A percentile compares a stretch with the other conserved stretches of the same genome.
Conservation (phyloP, 2,113 vertebrate genomes). For the Morone chrysops region DNA sequence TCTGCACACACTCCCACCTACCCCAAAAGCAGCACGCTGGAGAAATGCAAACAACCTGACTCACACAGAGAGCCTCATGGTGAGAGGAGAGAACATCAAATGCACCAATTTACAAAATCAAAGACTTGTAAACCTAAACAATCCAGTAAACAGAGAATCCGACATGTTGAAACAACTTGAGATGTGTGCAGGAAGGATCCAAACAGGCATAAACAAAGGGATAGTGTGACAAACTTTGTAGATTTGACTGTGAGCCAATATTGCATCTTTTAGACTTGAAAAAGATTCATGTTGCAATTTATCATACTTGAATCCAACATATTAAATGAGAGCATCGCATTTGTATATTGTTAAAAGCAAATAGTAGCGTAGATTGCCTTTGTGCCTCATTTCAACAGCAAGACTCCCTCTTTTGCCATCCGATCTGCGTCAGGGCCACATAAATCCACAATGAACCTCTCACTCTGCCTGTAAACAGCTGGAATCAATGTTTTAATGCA, state of each 20-base stretch:
- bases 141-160: slow-evolving; percentile 41
- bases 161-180: slow-evolving; percentile 31
- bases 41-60: slow-evolving; percentile 45
- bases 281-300: neutral
- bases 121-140: slow-evolving; percentile 57
- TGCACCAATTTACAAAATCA: slow-evolving; percentile 47
- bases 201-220: slow-evolving; percentile 44
- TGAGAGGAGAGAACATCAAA: slow-evolving; percentile 23
- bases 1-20: slow-evolving; percentile 40
- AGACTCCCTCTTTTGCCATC: slow-evolving; percentile 21
- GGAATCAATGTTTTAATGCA: slow-evolving; percentile 53
- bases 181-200: slow-evolving; percentile 32
- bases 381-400: slow-evolving; percentile 14
- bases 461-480: slow-evolving; percentile 55
- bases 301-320: neutral
- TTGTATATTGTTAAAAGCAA: slow-evolving; percentile 1
- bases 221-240: slow-evolving; percentile 42
- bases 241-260: neutral
- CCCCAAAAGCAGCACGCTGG: slow-evolving; percentile 36
- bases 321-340: neutral
- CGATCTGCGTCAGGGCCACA: slow-evolving; percentile 24
- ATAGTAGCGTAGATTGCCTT: neutral
- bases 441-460: slow-evolving; percentile 33
- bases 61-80: neutral
- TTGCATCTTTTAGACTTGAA: slow-evolving; percentile 24